phyloP scores from a whole-genome alignment of 2,888 invertebrate species.

The Heliconius ethilla region DNA sequence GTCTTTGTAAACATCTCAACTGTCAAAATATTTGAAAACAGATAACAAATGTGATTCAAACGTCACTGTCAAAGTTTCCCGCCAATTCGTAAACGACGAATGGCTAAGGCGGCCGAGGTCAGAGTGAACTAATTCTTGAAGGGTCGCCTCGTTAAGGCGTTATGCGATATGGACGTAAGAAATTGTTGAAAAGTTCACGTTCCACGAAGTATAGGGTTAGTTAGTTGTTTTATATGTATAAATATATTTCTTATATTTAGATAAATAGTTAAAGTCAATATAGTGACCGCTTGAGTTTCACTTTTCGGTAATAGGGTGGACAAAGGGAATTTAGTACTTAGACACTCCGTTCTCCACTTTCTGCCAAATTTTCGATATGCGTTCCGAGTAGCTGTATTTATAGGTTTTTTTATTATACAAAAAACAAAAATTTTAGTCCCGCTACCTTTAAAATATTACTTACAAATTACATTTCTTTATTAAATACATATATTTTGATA shows the following conservation, averaged over 20 bases:
- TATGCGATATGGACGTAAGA: conserved; percentile 52
- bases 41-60: conserved; percentile 42
- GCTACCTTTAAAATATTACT: no score
- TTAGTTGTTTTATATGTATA: background rate
- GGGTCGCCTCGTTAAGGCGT: conserved; percentile 60
- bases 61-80: conserved; percentile 56
- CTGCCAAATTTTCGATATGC: no score
- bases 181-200: conserved; percentile 41
- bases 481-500: no score
- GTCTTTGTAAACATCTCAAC: conserved; percentile 7
- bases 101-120: conserved; percentile 62
- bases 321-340: no score
- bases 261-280: no score
- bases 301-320: no score
- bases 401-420: no score
- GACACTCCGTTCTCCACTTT: no score
- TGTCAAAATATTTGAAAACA: conserved; percentile 28
- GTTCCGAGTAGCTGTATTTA: no score
- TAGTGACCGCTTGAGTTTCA: no score
- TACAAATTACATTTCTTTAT: no score
- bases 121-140: conserved; percentile 57
- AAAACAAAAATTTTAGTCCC: no score
- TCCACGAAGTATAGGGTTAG: conserved; percentile 36
- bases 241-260: background rate
- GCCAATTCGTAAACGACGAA: conserved; percentile 62